Base-by-base conservation (phyloP, 2,797 vertebrate genomes). In the Malacoctenus gilli region DNA sequence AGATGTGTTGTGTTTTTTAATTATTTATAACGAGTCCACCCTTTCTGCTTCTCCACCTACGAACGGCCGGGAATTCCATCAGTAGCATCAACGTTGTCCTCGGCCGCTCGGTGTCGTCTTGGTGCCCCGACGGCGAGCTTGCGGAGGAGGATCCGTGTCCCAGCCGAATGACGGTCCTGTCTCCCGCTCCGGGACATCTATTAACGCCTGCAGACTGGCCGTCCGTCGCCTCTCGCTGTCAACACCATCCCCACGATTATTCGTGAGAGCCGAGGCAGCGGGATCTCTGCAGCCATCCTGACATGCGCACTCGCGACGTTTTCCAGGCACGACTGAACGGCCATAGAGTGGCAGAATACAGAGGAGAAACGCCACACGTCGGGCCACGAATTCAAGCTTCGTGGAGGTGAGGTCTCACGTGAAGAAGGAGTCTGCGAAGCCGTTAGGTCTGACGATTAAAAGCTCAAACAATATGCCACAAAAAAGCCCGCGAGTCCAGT, bases 1-100 rank as follows among this genome's bases (percentile, higher is more conserved):
- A 85, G 81, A 84, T 66, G 68, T 48, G 7, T 8, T 16, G 6
- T 36, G 15, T 8, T 18, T 18, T 90, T 91, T 87, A 91, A 92
- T 92, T 85, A 92, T 92, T 90, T 79, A 91, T 75, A 87, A 81
- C 76, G 68, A 90, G 86, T 90, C 89, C 89, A 90, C 83, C 88
- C 87, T 89, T 68, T 88, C 77, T 79, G 83, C 81, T 87, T 87
- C 88, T 89, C 89, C 89, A 83, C 89, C 82, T 65, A 84, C 75
- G 77, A 69, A 48, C 54, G 68, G 39, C 64, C 57, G 82, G 86
- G 89, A 74, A 88, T 89, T 87, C 89, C 90, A 92, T 90, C 85
- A 80, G 87, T 83, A 69, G 31, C 15, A n/a, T 71, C 42, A 32
- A 41, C 71, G 71, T 42, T 36, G 59, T 82, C 68, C 77, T 68